Evolutionary conservation across 1,140 invertebrate species (phyloP).

Genomic region (Drosophila setifemur): DNA sequence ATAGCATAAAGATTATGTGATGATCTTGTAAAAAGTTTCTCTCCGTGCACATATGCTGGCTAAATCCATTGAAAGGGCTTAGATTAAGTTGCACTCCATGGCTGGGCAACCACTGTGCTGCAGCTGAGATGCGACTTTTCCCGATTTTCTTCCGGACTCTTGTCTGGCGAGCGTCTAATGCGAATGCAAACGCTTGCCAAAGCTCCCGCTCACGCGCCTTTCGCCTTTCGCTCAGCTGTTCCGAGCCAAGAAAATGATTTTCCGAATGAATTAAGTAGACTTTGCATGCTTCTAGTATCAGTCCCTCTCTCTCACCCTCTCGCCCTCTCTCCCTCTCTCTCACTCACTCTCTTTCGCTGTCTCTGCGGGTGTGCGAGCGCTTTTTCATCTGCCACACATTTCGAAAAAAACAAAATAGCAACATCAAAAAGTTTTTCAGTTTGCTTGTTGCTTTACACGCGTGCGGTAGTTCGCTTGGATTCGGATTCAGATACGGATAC

Average conservation of each 20-base stretch:
- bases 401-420: constrained; percentile 75
- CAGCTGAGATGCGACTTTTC: constrained; percentile 25
- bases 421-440: constrained; percentile 79
- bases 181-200: constrained; percentile 29
- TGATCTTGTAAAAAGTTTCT: background rate
- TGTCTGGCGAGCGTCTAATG: constrained; percentile 56
- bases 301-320: background rate
- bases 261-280: constrained; percentile 62
- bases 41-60: background rate
- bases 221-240: constrained; percentile 49
- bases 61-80: constrained; percentile 31
- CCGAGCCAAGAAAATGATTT: constrained; percentile 44
- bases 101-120: constrained; percentile 56
- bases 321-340: constrained; percentile 1
- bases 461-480: constrained; percentile 59
- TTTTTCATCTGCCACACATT: constrained; percentile 72
- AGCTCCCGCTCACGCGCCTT: constrained; percentile 63
- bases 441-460: constrained; percentile 78
- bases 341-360: background rate
- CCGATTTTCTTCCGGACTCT: constrained; percentile 54
- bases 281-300: constrained; percentile 19
- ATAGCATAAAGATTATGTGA: no score
- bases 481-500: no score
- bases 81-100: constrained; percentile 61
- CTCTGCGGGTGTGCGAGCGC: constrained; percentile 29